These are phyloP conservation scores for Hemichromis elongatus DNA, from an alignment of 2,113 vertebrate genomes.

Conservation along the genomic window DNA sequence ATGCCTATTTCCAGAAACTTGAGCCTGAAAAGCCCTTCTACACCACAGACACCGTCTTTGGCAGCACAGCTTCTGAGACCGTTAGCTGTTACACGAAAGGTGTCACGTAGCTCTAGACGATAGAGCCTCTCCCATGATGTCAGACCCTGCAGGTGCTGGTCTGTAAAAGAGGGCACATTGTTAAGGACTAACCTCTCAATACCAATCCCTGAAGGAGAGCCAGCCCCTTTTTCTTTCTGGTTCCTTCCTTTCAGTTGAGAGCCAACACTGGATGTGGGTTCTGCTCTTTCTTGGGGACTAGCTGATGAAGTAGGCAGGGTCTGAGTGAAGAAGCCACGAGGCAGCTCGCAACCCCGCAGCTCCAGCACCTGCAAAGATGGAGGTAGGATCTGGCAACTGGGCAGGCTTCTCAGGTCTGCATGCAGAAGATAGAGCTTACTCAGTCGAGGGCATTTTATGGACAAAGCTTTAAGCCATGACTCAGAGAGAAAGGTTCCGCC, in stretches of 20 bases:
- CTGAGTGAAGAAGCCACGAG: slow-evolving; percentile 67
- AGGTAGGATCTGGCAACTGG: slow-evolving; percentile 66
- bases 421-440: slow-evolving; percentile 67
- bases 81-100: slow-evolving; percentile 69
- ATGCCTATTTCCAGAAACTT: slow-evolving; percentile 71
- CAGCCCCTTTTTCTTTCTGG: slow-evolving; percentile 4
- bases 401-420: slow-evolving; percentile 66
- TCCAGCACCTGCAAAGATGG: slow-evolving; percentile 68
- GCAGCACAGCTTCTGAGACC: slow-evolving; percentile 70
- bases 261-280: slow-evolving; percentile 38
- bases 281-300: slow-evolving; percentile 4
- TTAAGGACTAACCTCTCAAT: slow-evolving; percentile 70
- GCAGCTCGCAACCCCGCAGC: slow-evolving; percentile 71
- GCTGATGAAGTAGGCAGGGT: slow-evolving; percentile 1
- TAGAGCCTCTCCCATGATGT: slow-evolving; percentile 61
- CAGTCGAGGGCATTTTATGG: slow-evolving; percentile 71
- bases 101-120: slow-evolving; percentile 67
- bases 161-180: slow-evolving; percentile 75
- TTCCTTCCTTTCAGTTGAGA: background rate
- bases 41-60: slow-evolving; percentile 44
- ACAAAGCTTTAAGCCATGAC: slow-evolving; percentile 73
- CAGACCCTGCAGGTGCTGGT: slow-evolving; percentile 74
- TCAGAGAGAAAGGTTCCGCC: slow-evolving; percentile 72
- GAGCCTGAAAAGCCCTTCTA: slow-evolving; percentile 64
- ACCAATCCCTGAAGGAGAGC: slow-evolving; percentile 14